Percentiles rank a stretch among this genome's conserved stretches.
Conservation (phyloP, 2,797 vertebrate genomes). For the Martes flavigula region DNA sequence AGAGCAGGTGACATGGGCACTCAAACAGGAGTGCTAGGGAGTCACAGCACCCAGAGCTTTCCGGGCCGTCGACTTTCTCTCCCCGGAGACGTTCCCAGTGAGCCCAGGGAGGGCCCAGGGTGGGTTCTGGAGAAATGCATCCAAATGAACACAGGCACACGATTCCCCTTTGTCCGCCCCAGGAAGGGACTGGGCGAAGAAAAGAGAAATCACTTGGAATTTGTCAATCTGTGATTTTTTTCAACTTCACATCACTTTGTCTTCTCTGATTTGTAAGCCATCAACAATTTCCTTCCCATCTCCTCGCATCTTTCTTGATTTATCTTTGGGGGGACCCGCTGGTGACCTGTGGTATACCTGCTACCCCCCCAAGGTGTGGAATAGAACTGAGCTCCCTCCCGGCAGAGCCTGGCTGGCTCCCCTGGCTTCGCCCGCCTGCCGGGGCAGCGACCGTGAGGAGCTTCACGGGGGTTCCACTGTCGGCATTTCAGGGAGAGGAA, state of each 20-base stretch:
- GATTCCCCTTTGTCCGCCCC: fast-evolving
- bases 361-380: fast-evolving
- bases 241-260: not conserved
- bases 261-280: not conserved
- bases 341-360: fast-evolving
- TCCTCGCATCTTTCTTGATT: fast-evolving
- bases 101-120: fast-evolving
- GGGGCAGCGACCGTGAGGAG: fast-evolving
- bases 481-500: fast-evolving
- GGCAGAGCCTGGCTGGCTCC: fast-evolving
- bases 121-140: fast-evolving
- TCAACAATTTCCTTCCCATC: not conserved
- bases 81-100: not conserved
- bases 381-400: not conserved
- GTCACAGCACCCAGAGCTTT: not conserved
- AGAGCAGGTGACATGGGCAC: not conserved
- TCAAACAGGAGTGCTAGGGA: fast-evolving
- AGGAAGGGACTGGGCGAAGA: not conserved
- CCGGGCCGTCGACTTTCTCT: fast-evolving
- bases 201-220: fast-evolving
- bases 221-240: not conserved
- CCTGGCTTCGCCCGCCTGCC: fast-evolving
- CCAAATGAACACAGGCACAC: fast-evolving
- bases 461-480: fast-evolving
- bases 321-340: not conserved